Percentiles rank a stretch among this genome's conserved stretches.
These are phyloP conservation scores for Lepidonotus clava DNA, from an alignment of 2,888 invertebrate genomes.

Conservation along the genomic window DNA sequence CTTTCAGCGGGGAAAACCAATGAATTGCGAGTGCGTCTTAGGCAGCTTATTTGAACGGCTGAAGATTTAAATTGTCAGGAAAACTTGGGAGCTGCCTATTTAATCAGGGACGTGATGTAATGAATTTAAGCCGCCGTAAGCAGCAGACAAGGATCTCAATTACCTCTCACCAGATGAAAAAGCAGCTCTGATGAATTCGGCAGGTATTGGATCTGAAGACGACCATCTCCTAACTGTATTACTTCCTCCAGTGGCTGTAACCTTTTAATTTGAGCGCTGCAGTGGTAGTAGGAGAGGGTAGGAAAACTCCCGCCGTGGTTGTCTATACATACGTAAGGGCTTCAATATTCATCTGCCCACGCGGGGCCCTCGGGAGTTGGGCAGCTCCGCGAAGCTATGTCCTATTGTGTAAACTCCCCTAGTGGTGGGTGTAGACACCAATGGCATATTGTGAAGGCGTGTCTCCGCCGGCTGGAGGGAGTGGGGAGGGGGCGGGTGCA, in stretches of 20 bases:
- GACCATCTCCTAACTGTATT: not conserved
- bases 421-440: too few species aligned
- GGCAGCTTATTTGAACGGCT: slow-evolving; percentile 3
- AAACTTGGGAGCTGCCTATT: slow-evolving; percentile 7
- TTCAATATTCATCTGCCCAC: too few species aligned
- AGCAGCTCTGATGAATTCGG: not conserved
- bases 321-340: too few species aligned
- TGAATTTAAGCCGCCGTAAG: slow-evolving; percentile 41
- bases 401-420: not conserved
- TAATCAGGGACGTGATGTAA: slow-evolving; percentile 26
- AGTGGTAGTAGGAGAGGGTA: not conserved
- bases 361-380: too few species aligned
- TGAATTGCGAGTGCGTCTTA: not conserved
- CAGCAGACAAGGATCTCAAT: slow-evolving; percentile 41
- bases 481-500: too few species aligned
- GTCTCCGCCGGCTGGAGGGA: too few species aligned
- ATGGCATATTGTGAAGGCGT: too few species aligned
- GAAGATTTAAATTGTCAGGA: slow-evolving; percentile 43
- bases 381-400: too few species aligned
- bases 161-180: slow-evolving; percentile 3
- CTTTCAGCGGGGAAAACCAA: slow-evolving; percentile 15
- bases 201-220: slow-evolving; percentile 10
- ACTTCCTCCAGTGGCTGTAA: not conserved
- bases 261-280: not conserved
- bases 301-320: too few species aligned